Percentiles rank a stretch among this genome's conserved stretches.
phyloP scores from a whole-genome alignment of 2,888 invertebrate genomes.

The Ellobium chinense region DNA sequence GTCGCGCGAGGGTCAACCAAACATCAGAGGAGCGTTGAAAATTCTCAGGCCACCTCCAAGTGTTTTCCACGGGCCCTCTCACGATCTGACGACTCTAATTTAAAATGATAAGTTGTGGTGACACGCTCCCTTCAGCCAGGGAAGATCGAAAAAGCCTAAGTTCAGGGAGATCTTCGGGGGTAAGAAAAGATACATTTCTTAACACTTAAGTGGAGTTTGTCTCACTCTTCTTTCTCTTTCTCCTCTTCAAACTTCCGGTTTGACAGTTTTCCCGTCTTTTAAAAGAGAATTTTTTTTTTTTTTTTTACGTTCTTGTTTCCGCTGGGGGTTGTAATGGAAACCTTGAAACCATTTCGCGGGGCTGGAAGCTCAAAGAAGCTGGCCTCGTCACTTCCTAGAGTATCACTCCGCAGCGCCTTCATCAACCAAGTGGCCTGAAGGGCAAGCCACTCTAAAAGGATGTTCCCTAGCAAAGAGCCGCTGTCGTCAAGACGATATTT shows the following conservation, averaged over 20 bases:
- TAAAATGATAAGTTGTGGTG: background rate
- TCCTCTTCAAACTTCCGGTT: background rate
- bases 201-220: no score
- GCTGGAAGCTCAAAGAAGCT: background rate
- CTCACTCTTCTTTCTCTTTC: background rate
- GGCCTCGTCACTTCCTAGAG: background rate
- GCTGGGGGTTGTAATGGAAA: background rate
- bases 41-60: background rate
- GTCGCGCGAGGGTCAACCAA: background rate
- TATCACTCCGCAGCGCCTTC: background rate
- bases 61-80: background rate
- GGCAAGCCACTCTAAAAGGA: background rate
- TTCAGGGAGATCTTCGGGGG: no score
- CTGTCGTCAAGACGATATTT: background rate
- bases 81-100: background rate
- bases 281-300: no score
- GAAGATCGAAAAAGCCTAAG: background rate
- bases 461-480: background rate
- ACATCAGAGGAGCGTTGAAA: background rate
- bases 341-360: background rate
- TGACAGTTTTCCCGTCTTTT: background rate
- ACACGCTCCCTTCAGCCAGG: background rate
- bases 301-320: background rate
- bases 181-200: no score
- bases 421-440: background rate